Evolutionary conservation across 2,113 vertebrate species (phyloP).

Genomic region (Triplophysa dalaica): DNA sequence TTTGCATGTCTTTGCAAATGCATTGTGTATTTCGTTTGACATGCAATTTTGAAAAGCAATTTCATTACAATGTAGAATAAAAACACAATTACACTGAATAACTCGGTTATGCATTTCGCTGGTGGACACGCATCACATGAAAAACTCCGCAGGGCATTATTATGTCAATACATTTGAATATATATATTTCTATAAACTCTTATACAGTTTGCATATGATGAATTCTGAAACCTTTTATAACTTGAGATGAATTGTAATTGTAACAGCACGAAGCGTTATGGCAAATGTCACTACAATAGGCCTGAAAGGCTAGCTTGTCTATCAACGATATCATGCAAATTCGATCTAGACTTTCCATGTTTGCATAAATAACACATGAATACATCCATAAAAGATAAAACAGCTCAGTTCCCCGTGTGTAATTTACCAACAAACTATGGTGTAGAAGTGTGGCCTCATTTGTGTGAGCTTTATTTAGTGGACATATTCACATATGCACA

Average conservation of each 20-base stretch:
- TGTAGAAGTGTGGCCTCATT: constrained; percentile 18
- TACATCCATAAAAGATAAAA: constrained; percentile 39
- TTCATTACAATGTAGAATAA: neutral
- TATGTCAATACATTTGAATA: neutral
- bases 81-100: no score
- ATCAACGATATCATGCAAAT: constrained; percentile 27
- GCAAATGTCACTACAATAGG: constrained; percentile 24
- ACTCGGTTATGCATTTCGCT: neutral
- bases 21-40: neutral
- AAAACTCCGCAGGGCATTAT: neutral
- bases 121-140: neutral
- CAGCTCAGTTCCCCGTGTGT: constrained; percentile 10
- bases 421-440: neutral
- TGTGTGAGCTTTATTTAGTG: neutral
- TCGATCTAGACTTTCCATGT: constrained; percentile 1
- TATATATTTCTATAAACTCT: neutral
- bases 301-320: constrained; percentile 35
- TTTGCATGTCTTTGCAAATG: neutral
- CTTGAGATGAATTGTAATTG: neutral
- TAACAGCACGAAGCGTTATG: neutral
- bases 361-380: constrained; percentile 24
- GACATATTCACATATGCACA: neutral
- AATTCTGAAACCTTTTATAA: neutral
- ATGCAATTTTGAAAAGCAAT: neutral
- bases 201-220: neutral